Percentiles rank a stretch among this genome's conserved stretches.
These are phyloP conservation scores for Halictus quadricinctus DNA, from an alignment of 2,888 invertebrate genomes.

Conservation along the genomic window DNA sequence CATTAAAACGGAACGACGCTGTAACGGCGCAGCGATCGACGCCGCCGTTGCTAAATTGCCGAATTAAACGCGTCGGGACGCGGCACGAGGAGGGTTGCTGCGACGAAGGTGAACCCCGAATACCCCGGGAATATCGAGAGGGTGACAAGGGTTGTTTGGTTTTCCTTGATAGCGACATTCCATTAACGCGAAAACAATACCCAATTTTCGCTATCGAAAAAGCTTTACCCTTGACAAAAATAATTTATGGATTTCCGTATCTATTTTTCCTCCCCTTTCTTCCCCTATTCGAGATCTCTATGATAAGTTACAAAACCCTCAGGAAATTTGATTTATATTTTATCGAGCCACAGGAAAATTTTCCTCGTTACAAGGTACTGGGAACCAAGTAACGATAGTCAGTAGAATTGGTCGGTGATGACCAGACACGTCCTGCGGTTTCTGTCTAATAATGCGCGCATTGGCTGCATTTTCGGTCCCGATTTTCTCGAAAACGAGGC, in stretches of 20 bases:
- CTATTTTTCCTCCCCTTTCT: neutral
- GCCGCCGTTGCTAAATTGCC: slow-evolving; percentile 53
- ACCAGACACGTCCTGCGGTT: too few species aligned
- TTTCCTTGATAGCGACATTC: neutral
- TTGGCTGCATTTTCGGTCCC: too few species aligned
- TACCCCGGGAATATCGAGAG: slow-evolving; percentile 23
- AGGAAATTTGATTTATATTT: too few species aligned
- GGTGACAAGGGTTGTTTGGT: slow-evolving; percentile 13
- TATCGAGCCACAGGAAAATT: too few species aligned
- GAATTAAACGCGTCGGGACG: slow-evolving; percentile 53
- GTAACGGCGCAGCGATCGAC: slow-evolving; percentile 59
- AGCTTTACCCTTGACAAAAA: neutral
- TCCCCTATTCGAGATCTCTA: too few species aligned
- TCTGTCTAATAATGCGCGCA: too few species aligned
- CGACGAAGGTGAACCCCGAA: slow-evolving; percentile 12
- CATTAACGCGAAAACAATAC: neutral
- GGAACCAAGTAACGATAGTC: too few species aligned
- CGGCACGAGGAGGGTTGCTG: slow-evolving; percentile 3
- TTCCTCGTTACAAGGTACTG: too few species aligned
- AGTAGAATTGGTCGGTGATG: too few species aligned
- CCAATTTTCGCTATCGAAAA: neutral
- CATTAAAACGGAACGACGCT: slow-evolving; percentile 62
- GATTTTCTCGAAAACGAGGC: too few species aligned
- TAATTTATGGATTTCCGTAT: neutral
- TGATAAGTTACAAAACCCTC: too few species aligned